phyloP scores from a whole-genome alignment of 2,888 invertebrate species.

The Agrotis clavis region DNA sequence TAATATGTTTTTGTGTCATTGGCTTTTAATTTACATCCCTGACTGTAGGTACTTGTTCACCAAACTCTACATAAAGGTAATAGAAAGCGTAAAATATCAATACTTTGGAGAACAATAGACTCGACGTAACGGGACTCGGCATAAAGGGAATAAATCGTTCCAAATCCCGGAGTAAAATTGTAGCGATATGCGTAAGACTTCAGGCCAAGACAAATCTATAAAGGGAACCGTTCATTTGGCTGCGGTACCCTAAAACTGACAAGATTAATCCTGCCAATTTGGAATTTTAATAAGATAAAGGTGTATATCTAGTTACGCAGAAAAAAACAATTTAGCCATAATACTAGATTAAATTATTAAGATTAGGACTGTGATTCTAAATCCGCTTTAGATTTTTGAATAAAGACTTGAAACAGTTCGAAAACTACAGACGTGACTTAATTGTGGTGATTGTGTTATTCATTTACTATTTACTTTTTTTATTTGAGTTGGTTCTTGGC shows the following conservation, averaged over 20 bases:
- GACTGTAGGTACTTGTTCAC: no score
- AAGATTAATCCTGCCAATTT: not conserved
- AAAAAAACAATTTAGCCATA: slow-evolving; percentile 19
- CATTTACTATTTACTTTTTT: not conserved
- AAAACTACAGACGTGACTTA: slow-evolving; percentile 9
- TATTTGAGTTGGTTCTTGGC: no score
- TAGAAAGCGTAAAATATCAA: no score
- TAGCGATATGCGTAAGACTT: no score
- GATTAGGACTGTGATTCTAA: slow-evolving; percentile 1
- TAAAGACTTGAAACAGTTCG: not conserved
- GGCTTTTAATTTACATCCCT: no score
- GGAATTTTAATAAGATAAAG: slow-evolving; percentile 14
- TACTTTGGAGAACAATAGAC: no score
- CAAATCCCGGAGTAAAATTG: no score
- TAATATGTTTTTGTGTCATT: no score
- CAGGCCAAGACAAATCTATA: not conserved
- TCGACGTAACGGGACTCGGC: no score
- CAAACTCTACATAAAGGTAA: no score
- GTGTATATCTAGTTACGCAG: not conserved
- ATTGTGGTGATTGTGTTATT: slow-evolving; percentile 14
- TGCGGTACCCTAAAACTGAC: not conserved
- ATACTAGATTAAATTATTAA: slow-evolving; percentile 18
- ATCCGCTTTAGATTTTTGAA: not conserved
- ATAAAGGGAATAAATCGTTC: no score
- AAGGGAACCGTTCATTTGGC: no score